Base-by-base conservation (phyloP, 2,888 invertebrate genomes). In the Cataglyphis altisquamis region DNA sequence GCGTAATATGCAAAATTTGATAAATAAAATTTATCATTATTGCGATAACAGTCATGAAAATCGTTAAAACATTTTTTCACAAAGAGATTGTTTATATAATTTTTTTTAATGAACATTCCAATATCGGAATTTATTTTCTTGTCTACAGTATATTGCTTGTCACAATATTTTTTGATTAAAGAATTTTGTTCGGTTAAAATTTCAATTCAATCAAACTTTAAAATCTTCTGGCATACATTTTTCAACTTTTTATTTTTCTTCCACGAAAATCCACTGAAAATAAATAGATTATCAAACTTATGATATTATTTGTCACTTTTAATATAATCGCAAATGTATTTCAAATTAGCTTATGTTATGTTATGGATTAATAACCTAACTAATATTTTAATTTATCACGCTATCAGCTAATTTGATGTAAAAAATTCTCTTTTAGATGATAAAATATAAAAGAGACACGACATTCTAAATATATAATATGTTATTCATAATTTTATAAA, bases 211-310 rank as follows among this genome's bases (percentile, higher is more conserved):
- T 41, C 60, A 60, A 32, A 48, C 63, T 45, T 63, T 45, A 74
- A 29, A 75, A 63, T 45, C 41, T 73, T 45, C 39, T 57, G 10
- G 18, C 29, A 32, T 45, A 32, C 21, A 74, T 41, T 36, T 74
- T 10, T 32, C 15, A 5, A 18, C 3, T 63, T 41, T n/a, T 45
- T 52, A 67, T 68, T 32, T 29, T 10, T n/a, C 4, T 52, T 15
- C 25, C 25, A 1, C 32, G 12, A 64, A 48, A 3, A 74, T 52
- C 36, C 25, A 10, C 1, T 32, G 36, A 21, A 67, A n/a, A 67
- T 67, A 41, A 73, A 73, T 73, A 45, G 18, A 25, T 64, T 64
- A 21, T 64, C 6, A 63, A 75, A 64, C 21, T 75, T 36, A 9
- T 57, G 36, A 64, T 39, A 8, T 18, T 63, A 36, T 64, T 75